A percentile compares a stretch with the other conserved stretches of the same genome.
Evolutionary conservation across 35 echinoderm and acorn worm species (phyloP).

Genomic region (Apostichopus japonicus): DNA sequence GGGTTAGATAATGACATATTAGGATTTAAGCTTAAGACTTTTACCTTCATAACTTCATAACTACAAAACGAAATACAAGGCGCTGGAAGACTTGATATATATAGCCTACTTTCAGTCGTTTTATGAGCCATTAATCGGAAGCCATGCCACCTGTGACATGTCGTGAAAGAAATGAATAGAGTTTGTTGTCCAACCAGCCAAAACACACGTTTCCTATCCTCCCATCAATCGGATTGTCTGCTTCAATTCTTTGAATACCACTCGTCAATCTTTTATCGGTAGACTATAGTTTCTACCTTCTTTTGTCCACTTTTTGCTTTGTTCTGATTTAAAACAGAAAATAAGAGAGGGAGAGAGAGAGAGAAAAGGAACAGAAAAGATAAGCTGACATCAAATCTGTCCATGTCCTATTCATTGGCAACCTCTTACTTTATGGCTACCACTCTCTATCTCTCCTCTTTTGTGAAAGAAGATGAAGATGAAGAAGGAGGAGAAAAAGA

Average conservation of each 20-base stretch:
- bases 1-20: too few species aligned
- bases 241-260: neutral
- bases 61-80: neutral
- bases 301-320: neutral
- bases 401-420: neutral
- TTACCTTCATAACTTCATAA: neutral
- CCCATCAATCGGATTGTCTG: conserved; percentile 25
- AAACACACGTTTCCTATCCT: neutral
- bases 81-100: neutral
- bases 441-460: neutral
- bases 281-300: neutral
- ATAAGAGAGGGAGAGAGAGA: too few species aligned
- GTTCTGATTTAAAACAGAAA: too few species aligned
- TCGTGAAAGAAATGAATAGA: neutral
- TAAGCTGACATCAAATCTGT: neutral
- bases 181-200: neutral
- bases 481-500: too few species aligned
- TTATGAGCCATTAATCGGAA: neutral
- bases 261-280: conserved; percentile 4
- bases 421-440: neutral
- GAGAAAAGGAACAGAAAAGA: neutral
- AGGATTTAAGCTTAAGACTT: too few species aligned
- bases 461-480: neutral
- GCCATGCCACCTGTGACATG: neutral
- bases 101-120: neutral